A percentile compares a stretch with the other conserved stretches of the same genome.
Evolutionary conservation across 2,888 invertebrate genomes (phyloP).

Genomic region (Drosophila leonis): DNA sequence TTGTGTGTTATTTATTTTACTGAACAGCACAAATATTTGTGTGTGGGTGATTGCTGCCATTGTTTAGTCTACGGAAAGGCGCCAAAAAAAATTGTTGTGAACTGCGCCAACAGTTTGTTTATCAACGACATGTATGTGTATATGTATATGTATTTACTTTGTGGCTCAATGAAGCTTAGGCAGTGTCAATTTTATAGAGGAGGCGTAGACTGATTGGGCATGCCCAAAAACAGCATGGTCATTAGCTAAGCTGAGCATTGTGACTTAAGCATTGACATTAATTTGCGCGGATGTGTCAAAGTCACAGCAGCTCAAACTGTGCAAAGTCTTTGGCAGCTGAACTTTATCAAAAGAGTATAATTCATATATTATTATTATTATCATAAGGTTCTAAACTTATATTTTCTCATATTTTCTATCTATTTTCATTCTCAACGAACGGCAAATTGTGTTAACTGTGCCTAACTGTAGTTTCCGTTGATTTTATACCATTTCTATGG

Average conservation of each 20-base stretch:
- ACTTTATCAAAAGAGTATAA: not conserved
- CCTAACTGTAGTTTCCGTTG: constrained; percentile 38
- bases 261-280: constrained; percentile 54
- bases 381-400: not conserved
- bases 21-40: constrained; percentile 50
- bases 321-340: not conserved
- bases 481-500: constrained; percentile 30
- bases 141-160: constrained; percentile 35
- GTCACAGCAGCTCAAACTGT: constrained; percentile 5
- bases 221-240: constrained; percentile 63
- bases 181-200: constrained; percentile 22
- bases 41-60: constrained; percentile 63
- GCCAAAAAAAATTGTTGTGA: constrained; percentile 53
- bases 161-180: constrained; percentile 57
- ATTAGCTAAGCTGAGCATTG: constrained; percentile 53
- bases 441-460: constrained; percentile 23
- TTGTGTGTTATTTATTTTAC: constrained; percentile 43
- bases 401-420: not conserved
- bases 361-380: not conserved
- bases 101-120: constrained; percentile 26
- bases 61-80: constrained; percentile 66
- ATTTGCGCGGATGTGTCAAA: constrained; percentile 41
- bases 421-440: constrained; percentile 11
- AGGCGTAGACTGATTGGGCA: constrained; percentile 52
- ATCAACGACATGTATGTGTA: constrained; percentile 33